These are phyloP conservation scores for Erythrolamprus reginae DNA, from an alignment of 2,113 vertebrate genomes.

Conservation along the genomic window DNA sequence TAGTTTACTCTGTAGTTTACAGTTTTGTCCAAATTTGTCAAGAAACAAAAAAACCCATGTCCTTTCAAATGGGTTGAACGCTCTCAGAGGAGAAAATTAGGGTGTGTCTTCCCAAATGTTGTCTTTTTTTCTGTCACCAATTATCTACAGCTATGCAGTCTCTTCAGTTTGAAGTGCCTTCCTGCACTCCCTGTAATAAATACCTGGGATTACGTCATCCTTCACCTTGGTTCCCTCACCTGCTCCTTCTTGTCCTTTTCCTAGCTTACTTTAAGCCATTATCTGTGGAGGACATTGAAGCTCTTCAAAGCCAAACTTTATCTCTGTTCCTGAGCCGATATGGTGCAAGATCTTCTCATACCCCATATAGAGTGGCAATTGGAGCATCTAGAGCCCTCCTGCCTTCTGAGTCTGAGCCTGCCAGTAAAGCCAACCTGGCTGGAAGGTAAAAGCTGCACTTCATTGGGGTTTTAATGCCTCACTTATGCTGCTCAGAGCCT, in stretches of 20 bases:
- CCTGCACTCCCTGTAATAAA: not conserved
- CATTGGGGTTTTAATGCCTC: not conserved
- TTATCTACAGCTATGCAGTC: not conserved
- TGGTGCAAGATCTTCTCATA: not conserved
- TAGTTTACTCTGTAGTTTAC: not conserved
- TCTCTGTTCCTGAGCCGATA: not conserved
- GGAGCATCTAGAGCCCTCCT: not conserved
- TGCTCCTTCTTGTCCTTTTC: not conserved
- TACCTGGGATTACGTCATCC: not conserved
- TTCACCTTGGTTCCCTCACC: not conserved
- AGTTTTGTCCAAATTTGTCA: not conserved
- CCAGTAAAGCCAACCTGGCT: not conserved
- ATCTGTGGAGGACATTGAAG: not conserved
- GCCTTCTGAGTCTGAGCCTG: not conserved
- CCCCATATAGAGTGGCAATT: not conserved
- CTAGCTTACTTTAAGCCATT: not conserved
- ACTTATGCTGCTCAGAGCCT: not conserved
- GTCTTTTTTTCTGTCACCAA: not conserved
- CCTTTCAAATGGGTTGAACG: not conserved
- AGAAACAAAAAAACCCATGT: not conserved
- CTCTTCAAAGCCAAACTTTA: not conserved
- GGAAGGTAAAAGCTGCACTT: not conserved
- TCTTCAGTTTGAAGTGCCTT: not conserved
- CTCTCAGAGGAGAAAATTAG: not conserved
- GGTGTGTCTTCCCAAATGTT: not conserved